Evolutionary conservation across 1,140 invertebrate genomes (phyloP), one percentile per base, ranked within the genome.

Genomic region (Idris sp.): DNA sequence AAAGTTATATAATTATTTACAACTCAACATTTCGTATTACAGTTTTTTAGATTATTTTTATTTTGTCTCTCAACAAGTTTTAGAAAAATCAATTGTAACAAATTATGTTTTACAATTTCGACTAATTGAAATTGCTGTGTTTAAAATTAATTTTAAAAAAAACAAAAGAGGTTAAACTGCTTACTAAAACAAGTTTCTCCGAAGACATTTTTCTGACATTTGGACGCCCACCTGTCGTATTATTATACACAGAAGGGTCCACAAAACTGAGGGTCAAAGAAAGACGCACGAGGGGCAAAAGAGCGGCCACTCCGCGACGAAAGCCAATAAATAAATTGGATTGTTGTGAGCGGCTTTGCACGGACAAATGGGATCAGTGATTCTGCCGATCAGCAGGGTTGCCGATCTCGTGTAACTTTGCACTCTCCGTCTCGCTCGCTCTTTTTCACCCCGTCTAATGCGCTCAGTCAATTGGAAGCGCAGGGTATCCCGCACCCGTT

Each of bases 241-340:
- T 53, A 9, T n/a, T 36, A 46, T 33, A n/a, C 14, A 28, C 26
- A 30, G 31, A 11, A 35, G 38, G 46, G 40, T 51, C 30, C 58
- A 58, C 43, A 59, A 69, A 69, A 46, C 46, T n/a, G 36, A 10
- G 43, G 44, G 53, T 43, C 11, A 53, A 69, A 51, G 65, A 6
- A 58, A 58, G 59, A 73, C 31, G 68, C 44, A 41, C 51, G 65
- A 44, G 65, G 54, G 68, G 58, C n/a, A n/a, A 49, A 56, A 67
- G 14, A 9, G 35, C 6, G 56, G 53, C 16, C 43, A 56, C 61
- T 49, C 35, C 68, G 71, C 74, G 75, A 76, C 74, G 74, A 85
- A 85, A 87, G 85, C 84, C 84, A 86, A 87, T 87, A 85, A 86
- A 87, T 85, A 86, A 86, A 86, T 87, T 87, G 85, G 86, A 86